Evolutionary conservation across 2,888 invertebrate genomes (phyloP).

Genomic region (Apotomis turbidana): DNA sequence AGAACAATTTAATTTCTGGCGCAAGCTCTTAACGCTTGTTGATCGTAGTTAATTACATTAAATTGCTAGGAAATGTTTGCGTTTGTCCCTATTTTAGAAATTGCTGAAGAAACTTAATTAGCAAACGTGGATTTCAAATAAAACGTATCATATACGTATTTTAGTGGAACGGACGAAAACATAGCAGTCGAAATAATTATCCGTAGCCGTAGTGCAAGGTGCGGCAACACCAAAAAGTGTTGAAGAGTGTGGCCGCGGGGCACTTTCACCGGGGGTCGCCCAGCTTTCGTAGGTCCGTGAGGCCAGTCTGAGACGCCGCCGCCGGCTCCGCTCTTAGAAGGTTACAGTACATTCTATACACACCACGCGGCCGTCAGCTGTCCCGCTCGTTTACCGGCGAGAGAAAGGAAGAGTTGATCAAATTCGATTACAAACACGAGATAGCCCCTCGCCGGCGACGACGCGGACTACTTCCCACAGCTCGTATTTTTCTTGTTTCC

Average conservation of each 20-base stretch:
- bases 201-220: constrained; percentile 22
- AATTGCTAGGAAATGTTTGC: constrained; percentile 19
- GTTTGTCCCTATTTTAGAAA: constrained; percentile 21
- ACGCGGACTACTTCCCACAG: constrained; percentile 75
- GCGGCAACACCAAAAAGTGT: constrained; percentile 52
- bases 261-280: constrained; percentile 78
- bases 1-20: constrained; percentile 22
- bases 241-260: constrained; percentile 60
- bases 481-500: constrained; percentile 60
- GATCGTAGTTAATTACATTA: constrained; percentile 29
- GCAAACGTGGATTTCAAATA: neutral
- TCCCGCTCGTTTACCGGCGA: constrained; percentile 62
- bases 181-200: constrained; percentile 14
- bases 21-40: constrained; percentile 34
- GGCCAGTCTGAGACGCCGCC: constrained; percentile 52
- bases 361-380: constrained; percentile 42
- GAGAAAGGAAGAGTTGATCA: constrained; percentile 65
- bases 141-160: neutral
- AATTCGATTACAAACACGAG: constrained; percentile 52
- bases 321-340: constrained; percentile 37
- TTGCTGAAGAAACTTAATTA: constrained; percentile 5
- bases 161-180: neutral
- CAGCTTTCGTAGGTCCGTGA: constrained; percentile 68
- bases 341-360: constrained; percentile 30
- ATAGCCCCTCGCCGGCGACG: constrained; percentile 55